Evolutionary conservation across 2,888 invertebrate species (phyloP).

Genomic region (Geotrupes spiniger): DNA sequence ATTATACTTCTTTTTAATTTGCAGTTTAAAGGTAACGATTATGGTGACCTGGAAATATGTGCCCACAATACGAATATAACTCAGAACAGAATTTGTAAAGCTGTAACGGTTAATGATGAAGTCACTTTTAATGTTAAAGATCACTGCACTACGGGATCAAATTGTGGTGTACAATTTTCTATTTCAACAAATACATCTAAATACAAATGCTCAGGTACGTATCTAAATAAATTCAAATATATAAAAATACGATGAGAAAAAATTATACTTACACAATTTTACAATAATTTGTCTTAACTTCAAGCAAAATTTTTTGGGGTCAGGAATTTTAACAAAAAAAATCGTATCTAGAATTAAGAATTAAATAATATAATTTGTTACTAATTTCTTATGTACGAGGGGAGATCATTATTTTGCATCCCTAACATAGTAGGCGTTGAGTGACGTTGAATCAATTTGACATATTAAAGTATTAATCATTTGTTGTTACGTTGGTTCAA

Average conservation of each 20-base stretch:
- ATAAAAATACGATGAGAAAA: not conserved
- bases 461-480: too few relatives aligned
- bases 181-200: constrained; percentile 53
- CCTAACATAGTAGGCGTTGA: too few relatives aligned
- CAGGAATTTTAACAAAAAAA: too few relatives aligned
- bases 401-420: too few relatives aligned
- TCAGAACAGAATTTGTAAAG: constrained; percentile 52
- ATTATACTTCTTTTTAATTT: constrained; percentile 20
- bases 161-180: constrained; percentile 51
- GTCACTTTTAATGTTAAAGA: constrained; percentile 54
- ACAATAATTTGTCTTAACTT: too few relatives aligned
- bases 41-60: constrained; percentile 44
- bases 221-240: constrained; percentile 14
- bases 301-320: too few relatives aligned
- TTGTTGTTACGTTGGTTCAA: too few relatives aligned
- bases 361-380: too few relatives aligned
- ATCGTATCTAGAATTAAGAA: too few relatives aligned
- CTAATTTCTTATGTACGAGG: too few relatives aligned
- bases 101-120: constrained; percentile 49
- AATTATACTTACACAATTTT: too few relatives aligned
- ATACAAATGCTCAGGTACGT: constrained; percentile 61
- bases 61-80: constrained; percentile 32
- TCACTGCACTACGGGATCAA: constrained; percentile 51
- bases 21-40: constrained; percentile 45
- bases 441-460: too few relatives aligned